A percentile compares a stretch with the other conserved stretches of the same genome.
These are phyloP conservation scores for Apteryx owenii DNA, from an alignment of 2,113 vertebrate genomes.

Conservation along the genomic window DNA sequence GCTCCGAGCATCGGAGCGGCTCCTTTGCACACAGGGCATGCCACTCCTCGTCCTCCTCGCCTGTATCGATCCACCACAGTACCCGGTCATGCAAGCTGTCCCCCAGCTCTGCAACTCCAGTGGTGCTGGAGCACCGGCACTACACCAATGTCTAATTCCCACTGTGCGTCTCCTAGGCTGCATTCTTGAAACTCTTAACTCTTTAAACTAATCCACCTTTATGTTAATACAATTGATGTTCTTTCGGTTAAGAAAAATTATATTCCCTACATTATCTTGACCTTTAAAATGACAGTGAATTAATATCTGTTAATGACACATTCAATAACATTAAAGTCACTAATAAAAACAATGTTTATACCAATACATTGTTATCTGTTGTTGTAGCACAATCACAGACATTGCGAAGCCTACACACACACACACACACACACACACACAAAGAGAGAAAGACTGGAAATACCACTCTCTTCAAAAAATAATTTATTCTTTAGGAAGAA, in stretches of 20 bases:
- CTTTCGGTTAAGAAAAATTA: not conserved
- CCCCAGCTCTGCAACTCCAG: not conserved
- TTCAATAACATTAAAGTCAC: not conserved
- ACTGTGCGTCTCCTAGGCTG: not conserved
- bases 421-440: not conserved
- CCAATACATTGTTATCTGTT: not conserved
- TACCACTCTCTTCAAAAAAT: not conserved
- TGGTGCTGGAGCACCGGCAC: not conserved
- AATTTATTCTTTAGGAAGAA: constrained; percentile 23
- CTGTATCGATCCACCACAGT: fast-evolving
- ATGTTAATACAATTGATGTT: not conserved
- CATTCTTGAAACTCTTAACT: not conserved
- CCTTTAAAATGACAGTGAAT: not conserved
- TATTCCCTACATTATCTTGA: not conserved
- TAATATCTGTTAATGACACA: not conserved
- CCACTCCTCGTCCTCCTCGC: fast-evolving
- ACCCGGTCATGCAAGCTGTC: fast-evolving
- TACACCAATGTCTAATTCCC: fast-evolving
- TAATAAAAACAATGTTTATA: not conserved
- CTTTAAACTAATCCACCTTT: not conserved
- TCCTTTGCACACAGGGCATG: not conserved
- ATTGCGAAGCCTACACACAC: not conserved
- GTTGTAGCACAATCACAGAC: not conserved
- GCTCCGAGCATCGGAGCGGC: not conserved
- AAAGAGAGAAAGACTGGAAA: fast-evolving